Evolutionary conservation across 2,113 vertebrate species (phyloP).

Genomic region (Xiphophorus maculatus): DNA sequence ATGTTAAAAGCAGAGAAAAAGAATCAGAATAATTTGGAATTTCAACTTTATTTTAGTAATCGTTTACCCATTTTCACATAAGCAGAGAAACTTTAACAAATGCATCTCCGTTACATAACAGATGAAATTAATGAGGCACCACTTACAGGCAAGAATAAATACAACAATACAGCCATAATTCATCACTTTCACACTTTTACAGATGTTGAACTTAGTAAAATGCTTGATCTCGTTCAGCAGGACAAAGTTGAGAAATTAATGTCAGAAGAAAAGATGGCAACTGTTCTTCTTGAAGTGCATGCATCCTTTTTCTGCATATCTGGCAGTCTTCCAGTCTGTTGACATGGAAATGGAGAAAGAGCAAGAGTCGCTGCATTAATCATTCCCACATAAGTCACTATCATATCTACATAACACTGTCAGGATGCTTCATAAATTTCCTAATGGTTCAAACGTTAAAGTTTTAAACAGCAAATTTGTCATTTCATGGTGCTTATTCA

Average conservation of each 20-base stretch:
- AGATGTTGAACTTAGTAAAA: slow-evolving; percentile 12
- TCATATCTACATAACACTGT: slow-evolving; percentile 9
- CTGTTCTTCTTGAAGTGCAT: slow-evolving; percentile 1
- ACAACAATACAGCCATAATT: slow-evolving; percentile 6
- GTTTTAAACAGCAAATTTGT: slow-evolving; percentile 5
- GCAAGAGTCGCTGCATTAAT: slow-evolving; percentile 13
- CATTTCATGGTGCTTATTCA: slow-evolving; percentile 21
- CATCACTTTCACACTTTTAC: slow-evolving; percentile 18
- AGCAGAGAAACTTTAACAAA: slow-evolving; percentile 16
- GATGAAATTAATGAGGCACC: slow-evolving; percentile 8
- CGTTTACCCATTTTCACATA: slow-evolving; percentile 7
- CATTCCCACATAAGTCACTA: slow-evolving; percentile 14
- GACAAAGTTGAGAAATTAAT: neutral
- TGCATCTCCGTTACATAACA: neutral
- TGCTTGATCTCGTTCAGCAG: slow-evolving; percentile 16
- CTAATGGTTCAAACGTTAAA: slow-evolving; percentile 11
- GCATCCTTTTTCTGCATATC: neutral
- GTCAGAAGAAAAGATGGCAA: slow-evolving; percentile 15
- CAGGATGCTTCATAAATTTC: slow-evolving; percentile 12
- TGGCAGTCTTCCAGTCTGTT: slow-evolving; percentile 52
- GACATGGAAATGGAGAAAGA: slow-evolving; percentile 24
- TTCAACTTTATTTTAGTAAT: slow-evolving; percentile 38
- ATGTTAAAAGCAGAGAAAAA: neutral
- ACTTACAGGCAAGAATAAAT: slow-evolving; percentile 26
- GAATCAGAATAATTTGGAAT: slow-evolving; percentile 1